A percentile compares a stretch with the other conserved stretches of the same genome.
Conservation (phyloP, 2,113 vertebrate genomes). For the Piprites chloris region DNA sequence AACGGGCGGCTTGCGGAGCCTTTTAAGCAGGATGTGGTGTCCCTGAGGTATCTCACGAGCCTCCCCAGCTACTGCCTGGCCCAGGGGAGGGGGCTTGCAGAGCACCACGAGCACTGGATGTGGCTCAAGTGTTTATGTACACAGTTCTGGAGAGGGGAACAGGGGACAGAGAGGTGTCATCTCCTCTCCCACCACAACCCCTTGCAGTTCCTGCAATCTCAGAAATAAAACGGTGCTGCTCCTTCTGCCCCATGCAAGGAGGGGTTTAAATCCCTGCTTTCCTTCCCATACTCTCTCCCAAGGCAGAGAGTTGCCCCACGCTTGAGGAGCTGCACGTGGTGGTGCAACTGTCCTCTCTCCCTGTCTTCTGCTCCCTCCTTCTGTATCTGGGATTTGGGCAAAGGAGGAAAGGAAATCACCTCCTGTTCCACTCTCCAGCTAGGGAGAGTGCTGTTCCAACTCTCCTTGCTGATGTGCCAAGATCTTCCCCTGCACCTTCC, state of each 20-base stretch:
- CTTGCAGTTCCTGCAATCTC: background rate
- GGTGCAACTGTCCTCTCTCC: background rate
- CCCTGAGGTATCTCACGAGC: background rate
- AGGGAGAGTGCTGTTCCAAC: background rate
- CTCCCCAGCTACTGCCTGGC: slow-evolving; percentile 25
- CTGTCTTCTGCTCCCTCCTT: background rate
- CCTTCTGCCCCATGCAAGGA: background rate
- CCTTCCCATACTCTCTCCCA: background rate
- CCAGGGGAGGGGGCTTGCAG: slow-evolving; percentile 12
- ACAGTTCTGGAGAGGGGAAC: background rate
- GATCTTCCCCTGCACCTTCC: background rate
- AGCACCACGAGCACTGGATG: background rate
- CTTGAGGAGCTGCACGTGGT: background rate
- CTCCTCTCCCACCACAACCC: background rate
- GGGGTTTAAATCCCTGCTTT: background rate
- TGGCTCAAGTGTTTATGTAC: background rate
- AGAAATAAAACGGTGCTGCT: background rate
- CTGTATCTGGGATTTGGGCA: background rate
- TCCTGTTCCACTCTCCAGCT: fast-evolving
- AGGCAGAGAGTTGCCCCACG: background rate
- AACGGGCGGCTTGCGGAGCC: background rate
- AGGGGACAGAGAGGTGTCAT: background rate
- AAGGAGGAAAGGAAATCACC: background rate
- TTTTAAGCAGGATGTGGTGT: slow-evolving; percentile 52
- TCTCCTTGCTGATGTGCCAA: background rate